Conservation (phyloP, 2,888 invertebrate genomes). For the Conops quadrifasciatus region DNA sequence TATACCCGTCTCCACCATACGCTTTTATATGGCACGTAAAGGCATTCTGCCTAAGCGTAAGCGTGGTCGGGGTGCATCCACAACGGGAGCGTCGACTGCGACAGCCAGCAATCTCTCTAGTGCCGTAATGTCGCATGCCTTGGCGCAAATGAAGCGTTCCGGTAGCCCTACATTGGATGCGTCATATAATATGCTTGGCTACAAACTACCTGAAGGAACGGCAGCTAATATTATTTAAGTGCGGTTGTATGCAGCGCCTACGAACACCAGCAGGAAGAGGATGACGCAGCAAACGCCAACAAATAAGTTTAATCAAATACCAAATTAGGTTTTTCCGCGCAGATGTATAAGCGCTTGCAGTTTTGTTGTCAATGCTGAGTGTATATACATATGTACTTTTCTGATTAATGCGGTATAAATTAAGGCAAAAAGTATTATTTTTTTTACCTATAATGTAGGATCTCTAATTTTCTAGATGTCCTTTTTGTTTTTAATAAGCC, state of each 20-base stretch:
- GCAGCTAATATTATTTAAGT: slow-evolving; percentile 30
- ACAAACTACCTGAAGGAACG: slow-evolving; percentile 71
- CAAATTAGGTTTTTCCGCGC: too few species aligned
- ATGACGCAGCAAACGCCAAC: slow-evolving; percentile 22
- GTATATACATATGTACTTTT: too few species aligned
- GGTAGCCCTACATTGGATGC: slow-evolving; percentile 72
- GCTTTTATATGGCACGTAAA: slow-evolving; percentile 88
- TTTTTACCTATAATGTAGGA: too few species aligned
- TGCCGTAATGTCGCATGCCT: slow-evolving; percentile 50
- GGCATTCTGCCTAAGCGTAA: slow-evolving; percentile 82
- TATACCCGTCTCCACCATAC: slow-evolving; percentile 86
- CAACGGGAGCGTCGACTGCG: slow-evolving; percentile 38
- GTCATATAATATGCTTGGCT: slow-evolving; percentile 81
- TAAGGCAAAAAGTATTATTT: too few species aligned
- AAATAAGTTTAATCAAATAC: slow-evolving; percentile 16
- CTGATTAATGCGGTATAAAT: too few species aligned
- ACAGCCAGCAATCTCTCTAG: slow-evolving; percentile 21
- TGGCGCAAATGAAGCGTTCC: slow-evolving; percentile 60
- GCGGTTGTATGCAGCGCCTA: neutral
- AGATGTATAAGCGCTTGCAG: too few species aligned
- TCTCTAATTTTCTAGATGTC: too few species aligned
- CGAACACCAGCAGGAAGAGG: neutral
- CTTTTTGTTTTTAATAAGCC: too few species aligned
- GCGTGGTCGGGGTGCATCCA: slow-evolving; percentile 74
- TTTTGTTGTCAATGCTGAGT: too few species aligned